Conservation (phyloP, 2,888 invertebrate genomes). For the Therioaphis trifolii region DNA sequence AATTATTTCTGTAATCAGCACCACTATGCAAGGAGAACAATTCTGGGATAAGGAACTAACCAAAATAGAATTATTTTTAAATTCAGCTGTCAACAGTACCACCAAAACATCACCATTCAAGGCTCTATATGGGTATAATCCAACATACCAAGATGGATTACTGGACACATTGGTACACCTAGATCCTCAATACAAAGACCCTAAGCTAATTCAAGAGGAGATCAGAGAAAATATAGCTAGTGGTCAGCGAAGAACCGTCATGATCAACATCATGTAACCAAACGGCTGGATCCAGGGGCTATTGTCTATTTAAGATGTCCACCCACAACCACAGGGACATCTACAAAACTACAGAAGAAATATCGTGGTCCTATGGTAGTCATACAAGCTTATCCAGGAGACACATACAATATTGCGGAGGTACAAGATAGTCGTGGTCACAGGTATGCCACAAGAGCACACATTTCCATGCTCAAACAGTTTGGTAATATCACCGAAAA, state of each 20-base stretch:
- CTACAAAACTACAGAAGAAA: neutral
- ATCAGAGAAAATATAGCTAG: neutral
- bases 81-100: neutral
- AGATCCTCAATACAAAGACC: neutral
- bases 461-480: neutral
- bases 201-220: neutral
- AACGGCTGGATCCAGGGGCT: neutral
- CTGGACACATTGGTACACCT: neutral
- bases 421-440: neutral
- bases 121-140: neutral
- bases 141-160: neutral
- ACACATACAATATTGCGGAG: neutral
- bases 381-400: neutral
- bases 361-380: neutral
- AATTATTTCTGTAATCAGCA: neutral
- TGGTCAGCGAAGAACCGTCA: neutral
- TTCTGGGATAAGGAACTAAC: neutral
- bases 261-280: neutral
- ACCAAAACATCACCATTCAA: neutral
- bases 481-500: neutral
- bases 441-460: neutral
- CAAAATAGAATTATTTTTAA: neutral
- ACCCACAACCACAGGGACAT: neutral
- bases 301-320: neutral
- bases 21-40: neutral